Base-by-base conservation (phyloP, 2,888 invertebrate genomes). In the Synergus gifuensis region DNA sequence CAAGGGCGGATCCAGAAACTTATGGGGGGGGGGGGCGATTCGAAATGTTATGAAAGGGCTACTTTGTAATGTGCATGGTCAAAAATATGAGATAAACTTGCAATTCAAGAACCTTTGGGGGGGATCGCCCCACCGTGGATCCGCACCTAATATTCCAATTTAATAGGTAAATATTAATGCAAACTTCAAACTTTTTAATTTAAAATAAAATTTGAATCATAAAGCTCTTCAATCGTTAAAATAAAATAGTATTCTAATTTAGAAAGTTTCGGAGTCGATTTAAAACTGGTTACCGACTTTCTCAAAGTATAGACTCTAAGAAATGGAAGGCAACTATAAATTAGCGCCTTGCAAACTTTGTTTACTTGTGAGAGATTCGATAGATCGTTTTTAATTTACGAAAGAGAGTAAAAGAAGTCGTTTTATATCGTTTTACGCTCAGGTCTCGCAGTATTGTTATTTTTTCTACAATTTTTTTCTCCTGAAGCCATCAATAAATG, bases 401-500 rank as follows among this genome's bases (percentile, higher is more conserved):
- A 0, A 63, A 40, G 14, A 40, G 18, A 9, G 46, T 16, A 18
- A 40, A 40, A 42, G 18, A 66, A 66, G 18, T 66, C 42, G 11
- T 66, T 12, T 42, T 12, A 16, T 49, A 44, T 28, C 67, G 44
- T 28, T 67, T 67, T 12, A 67, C 18, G 7, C 67, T 67, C 44
- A 67, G 67, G 46, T 44, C 9, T 73, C 11, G 28, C 69, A 49
- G 69, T 73, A 73, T 73, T 73, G 36, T 36, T 73, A 60, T 22
- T 42, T n/a, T 64, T 16, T 64, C 16, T n/a, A 40, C 16, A 14
- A 16, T 16, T 49, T 18, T 49, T 49, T 8, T 49, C 46, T 73
- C 69, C 69, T 73, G 69, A 73, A 73, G 69, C 49, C 69, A 73
- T 36, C 22, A 73, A 73, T 18, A 49, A 49, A 28, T 11, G 11